A percentile compares a stretch with the other conserved stretches of the same genome.
Evolutionary conservation across 2,113 vertebrate species (phyloP).

Genomic region (Tangachromis dhanisi): DNA sequence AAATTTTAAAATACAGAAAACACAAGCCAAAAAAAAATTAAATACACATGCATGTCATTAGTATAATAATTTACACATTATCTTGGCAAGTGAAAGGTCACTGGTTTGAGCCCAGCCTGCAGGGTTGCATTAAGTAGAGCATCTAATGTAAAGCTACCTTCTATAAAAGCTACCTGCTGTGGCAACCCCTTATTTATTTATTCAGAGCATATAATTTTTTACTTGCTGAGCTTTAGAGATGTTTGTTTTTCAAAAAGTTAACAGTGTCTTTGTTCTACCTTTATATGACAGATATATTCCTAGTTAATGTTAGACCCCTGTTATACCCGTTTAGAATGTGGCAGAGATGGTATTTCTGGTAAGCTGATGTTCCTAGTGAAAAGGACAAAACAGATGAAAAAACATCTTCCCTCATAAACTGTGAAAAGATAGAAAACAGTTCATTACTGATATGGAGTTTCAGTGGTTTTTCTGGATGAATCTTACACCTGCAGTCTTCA

Average conservation of each 20-base stretch:
- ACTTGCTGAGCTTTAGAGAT: neutral
- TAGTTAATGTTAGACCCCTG: neutral
- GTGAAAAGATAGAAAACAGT: neutral
- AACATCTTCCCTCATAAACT: neutral
- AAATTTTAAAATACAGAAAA: neutral
- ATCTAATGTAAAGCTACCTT: neutral
- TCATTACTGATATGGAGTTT: neutral
- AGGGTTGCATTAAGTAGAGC: neutral
- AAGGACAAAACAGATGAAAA: neutral
- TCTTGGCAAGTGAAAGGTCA: neutral
- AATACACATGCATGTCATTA: neutral
- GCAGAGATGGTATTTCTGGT: accelerated
- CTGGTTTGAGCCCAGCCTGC: neutral
- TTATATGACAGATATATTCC: neutral
- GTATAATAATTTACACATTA: neutral
- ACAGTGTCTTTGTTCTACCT: neutral
- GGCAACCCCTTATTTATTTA: neutral
- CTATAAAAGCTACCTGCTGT: neutral
- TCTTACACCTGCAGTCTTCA: neutral
- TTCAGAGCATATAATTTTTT: neutral
- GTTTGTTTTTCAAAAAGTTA: neutral
- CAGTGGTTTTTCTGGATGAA: neutral
- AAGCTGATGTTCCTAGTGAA: neutral
- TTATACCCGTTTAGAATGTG: neutral
- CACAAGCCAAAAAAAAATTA: neutral